phyloP scores from a whole-genome alignment of 1,140 invertebrate species.

The Adelges cooleyi region DNA sequence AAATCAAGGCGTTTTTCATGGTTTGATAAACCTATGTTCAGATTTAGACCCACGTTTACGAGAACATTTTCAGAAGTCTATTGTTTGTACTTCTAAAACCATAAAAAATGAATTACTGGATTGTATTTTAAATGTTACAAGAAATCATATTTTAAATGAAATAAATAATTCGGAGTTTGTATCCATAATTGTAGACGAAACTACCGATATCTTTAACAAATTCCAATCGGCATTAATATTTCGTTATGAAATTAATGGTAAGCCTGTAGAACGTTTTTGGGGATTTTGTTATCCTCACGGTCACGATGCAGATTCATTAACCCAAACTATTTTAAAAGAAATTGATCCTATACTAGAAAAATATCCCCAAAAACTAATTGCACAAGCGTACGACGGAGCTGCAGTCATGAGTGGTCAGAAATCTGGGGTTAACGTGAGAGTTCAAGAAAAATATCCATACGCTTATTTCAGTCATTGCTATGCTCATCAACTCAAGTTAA shows the following conservation, averaged over 20 bases:
- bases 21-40: slow-evolving; percentile 29
- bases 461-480: slow-evolving; percentile 35
- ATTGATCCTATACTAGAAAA: slow-evolving; percentile 28
- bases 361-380: background rate
- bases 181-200: slow-evolving; percentile 35
- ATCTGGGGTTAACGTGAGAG: slow-evolving; percentile 33
- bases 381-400: background rate
- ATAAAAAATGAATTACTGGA: slow-evolving; percentile 9
- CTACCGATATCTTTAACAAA: slow-evolving; percentile 34
- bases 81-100: background rate
- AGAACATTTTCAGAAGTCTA: slow-evolving; percentile 33
- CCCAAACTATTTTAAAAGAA: background rate
- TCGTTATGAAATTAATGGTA: slow-evolving; percentile 2
- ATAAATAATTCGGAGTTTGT: background rate
- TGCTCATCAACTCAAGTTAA: slow-evolving; percentile 27
- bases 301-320: background rate
- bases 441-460: slow-evolving; percentile 33
- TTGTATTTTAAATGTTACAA: background rate
- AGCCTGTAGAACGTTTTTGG: slow-evolving; percentile 21
- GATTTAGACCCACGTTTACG: slow-evolving; percentile 34
- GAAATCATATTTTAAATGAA: background rate
- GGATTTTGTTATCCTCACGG: background rate
- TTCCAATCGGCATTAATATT: slow-evolving; percentile 30
- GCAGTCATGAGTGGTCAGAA: slow-evolving; percentile 30
- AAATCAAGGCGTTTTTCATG: slow-evolving; percentile 31